Evolutionary conservation across 2,888 invertebrate genomes (phyloP).

Genomic region (Schrankia costaestrigalis): DNA sequence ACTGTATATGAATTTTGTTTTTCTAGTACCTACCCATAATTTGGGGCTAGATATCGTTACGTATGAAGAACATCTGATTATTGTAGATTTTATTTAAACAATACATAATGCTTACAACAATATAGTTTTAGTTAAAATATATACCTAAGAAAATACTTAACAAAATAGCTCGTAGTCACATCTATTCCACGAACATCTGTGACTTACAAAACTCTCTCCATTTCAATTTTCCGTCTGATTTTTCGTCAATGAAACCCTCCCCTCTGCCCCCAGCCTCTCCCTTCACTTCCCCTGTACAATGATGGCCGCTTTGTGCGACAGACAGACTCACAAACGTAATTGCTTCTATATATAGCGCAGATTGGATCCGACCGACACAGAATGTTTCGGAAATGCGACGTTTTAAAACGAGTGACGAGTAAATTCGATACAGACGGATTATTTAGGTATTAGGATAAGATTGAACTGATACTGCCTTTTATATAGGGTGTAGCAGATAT

Average conservation of each 20-base stretch:
- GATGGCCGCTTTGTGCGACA: conserved; percentile 30
- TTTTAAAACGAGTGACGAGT: conserved; percentile 1
- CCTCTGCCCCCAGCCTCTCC: background rate
- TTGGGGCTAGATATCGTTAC: too few species aligned
- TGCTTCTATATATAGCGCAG: conserved; percentile 29
- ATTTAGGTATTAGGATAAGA: too few species aligned
- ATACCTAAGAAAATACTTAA: too few species aligned
- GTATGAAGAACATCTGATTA: too few species aligned
- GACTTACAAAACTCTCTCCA: conserved; percentile 21
- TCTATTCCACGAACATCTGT: conserved; percentile 11
- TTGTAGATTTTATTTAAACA: too few species aligned
- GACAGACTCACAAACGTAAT: conserved; percentile 33
- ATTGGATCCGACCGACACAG: conserved; percentile 24
- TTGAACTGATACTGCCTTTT: too few species aligned
- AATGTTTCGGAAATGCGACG: conserved; percentile 1
- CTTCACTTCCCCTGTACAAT: conserved; percentile 2
- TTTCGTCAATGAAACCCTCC: conserved; percentile 29
- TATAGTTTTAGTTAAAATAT: too few species aligned
- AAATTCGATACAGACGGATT: too few species aligned
- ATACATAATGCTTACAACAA: too few species aligned
- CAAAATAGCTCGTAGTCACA: background rate
- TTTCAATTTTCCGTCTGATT: conserved; percentile 37
- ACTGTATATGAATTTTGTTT: too few species aligned
- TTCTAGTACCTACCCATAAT: too few species aligned
- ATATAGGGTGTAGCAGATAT: too few species aligned